Percentiles rank a stretch among this genome's conserved stretches.
These are phyloP conservation scores for Gorilla gorilla DNA, from an alignment of 2,113 vertebrate genomes.

Conservation along the genomic window DNA sequence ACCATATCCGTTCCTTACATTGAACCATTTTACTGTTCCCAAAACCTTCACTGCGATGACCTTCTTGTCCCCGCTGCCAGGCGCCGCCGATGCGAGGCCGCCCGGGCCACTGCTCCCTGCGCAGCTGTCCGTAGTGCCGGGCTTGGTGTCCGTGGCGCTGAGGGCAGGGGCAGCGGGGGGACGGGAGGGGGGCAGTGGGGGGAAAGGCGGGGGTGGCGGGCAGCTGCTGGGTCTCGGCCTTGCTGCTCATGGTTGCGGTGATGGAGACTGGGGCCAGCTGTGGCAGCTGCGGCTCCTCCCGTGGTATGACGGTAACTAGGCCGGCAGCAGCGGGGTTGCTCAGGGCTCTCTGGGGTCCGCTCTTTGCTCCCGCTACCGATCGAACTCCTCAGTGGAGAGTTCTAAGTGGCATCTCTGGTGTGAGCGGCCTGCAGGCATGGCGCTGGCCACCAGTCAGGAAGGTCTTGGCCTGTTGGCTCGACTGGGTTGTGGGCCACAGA, in stretches of 20 bases:
- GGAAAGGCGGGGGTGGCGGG: slow-evolving; percentile 50
- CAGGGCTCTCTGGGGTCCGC: slow-evolving; percentile 98
- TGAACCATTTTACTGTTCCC: slow-evolving; percentile 99
- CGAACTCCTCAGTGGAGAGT: slow-evolving; percentile 86
- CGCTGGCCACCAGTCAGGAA: neutral
- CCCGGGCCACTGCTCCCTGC: slow-evolving; percentile 88
- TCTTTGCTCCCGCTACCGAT: slow-evolving; percentile 99
- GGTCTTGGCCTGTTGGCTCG: neutral
- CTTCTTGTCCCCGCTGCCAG: slow-evolving; percentile 96
- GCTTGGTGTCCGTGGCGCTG: slow-evolving; percentile 66
- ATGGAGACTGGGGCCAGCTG: slow-evolving; percentile 92
- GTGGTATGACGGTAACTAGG: slow-evolving; percentile 98
- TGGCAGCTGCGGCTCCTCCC: slow-evolving; percentile 92
- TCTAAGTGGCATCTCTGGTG: neutral
- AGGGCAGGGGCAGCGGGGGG: slow-evolving; percentile 64
- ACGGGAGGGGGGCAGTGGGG: too few relatives aligned
- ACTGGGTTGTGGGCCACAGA: neutral
- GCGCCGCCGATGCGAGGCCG: slow-evolving; percentile 86
- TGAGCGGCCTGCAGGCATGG: neutral
- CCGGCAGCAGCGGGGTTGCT: slow-evolving; percentile 95
- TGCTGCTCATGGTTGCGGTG: slow-evolving; percentile 88
- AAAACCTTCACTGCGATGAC: slow-evolving; percentile 99
- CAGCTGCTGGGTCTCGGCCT: slow-evolving; percentile 77
- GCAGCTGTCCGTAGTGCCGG: slow-evolving; percentile 72
- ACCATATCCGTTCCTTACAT: slow-evolving; percentile 99